phyloP scores from a whole-genome alignment of 2,113 vertebrate genomes.

The Hepsetus odoe region DNA sequence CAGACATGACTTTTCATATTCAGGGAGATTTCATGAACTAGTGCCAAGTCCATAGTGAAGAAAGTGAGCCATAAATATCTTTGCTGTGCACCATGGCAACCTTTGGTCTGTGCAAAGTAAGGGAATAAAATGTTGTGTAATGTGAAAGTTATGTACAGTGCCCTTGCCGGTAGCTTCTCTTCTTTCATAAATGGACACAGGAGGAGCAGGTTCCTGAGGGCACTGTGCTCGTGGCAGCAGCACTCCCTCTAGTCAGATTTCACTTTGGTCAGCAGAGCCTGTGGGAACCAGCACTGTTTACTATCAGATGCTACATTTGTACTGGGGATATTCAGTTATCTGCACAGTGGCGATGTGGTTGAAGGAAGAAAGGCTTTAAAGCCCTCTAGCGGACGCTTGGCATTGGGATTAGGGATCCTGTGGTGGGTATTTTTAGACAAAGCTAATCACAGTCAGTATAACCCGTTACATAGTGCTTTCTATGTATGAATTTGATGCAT shows the following conservation, averaged over 20 bases:
- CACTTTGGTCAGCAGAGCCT: conserved; percentile 2
- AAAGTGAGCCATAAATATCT: not conserved
- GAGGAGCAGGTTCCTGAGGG: not conserved
- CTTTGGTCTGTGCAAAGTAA: not conserved
- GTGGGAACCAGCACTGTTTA: conserved; percentile 1
- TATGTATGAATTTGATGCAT: too few species aligned
- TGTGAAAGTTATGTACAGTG: not conserved
- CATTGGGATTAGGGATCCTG: too few species aligned
- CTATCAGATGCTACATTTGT: not conserved
- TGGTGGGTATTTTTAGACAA: too few species aligned
- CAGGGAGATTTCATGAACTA: too few species aligned
- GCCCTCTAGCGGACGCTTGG: too few species aligned
- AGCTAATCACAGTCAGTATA: too few species aligned
- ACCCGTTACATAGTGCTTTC: too few species aligned
- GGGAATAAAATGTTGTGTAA: not conserved
- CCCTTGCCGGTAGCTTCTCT: not conserved
- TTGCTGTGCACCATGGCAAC: not conserved
- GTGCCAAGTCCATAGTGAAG: too few species aligned
- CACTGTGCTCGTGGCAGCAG: not conserved
- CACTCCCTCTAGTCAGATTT: conserved; percentile 17
- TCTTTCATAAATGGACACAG: not conserved
- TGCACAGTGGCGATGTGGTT: too few species aligned
- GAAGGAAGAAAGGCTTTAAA: too few species aligned
- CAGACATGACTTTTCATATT: too few species aligned
- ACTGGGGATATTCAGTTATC: too few species aligned